phyloP scores from a whole-genome alignment of 1,140 invertebrate species.

The Drosophila triauraria region DNA sequence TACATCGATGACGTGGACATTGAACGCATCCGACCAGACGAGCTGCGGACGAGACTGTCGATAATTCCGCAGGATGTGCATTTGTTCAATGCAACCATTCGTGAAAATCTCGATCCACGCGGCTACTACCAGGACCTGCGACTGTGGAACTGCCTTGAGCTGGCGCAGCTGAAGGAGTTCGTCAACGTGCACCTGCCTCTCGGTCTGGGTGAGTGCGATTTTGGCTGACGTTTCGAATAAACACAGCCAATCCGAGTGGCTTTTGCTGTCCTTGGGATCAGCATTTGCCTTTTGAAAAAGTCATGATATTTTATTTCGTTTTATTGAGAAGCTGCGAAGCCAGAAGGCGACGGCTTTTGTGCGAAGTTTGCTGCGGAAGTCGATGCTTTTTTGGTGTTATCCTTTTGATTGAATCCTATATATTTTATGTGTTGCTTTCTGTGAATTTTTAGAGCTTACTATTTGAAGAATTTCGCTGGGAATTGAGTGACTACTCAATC shows the following conservation, averaged over 20 bases:
- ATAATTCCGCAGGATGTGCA: constrained; percentile 97
- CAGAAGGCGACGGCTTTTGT: background rate
- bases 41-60: constrained; percentile 92
- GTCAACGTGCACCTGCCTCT: constrained; percentile 87
- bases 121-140: constrained; percentile 90
- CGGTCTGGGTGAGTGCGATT: constrained; percentile 87
- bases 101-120: constrained; percentile 96
- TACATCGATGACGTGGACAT: constrained; percentile 90
- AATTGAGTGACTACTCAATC: background rate
- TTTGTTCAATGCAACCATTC: constrained; percentile 95
- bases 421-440: background rate
- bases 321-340: constrained; percentile 11
- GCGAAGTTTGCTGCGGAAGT: constrained; percentile 21
- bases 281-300: constrained; percentile 66
- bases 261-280: constrained; percentile 32
- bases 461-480: background rate
- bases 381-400: constrained; percentile 64
- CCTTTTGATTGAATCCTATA: constrained; percentile 52
- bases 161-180: constrained; percentile 91
- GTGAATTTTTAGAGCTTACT: background rate
- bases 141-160: constrained; percentile 89
- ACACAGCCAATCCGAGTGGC: constrained; percentile 26
- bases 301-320: constrained; percentile 59
- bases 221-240: constrained; percentile 24
- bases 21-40: constrained; percentile 88